Conservation (phyloP, 2,797 vertebrate species). For the Spinus olivaceus region DNA sequence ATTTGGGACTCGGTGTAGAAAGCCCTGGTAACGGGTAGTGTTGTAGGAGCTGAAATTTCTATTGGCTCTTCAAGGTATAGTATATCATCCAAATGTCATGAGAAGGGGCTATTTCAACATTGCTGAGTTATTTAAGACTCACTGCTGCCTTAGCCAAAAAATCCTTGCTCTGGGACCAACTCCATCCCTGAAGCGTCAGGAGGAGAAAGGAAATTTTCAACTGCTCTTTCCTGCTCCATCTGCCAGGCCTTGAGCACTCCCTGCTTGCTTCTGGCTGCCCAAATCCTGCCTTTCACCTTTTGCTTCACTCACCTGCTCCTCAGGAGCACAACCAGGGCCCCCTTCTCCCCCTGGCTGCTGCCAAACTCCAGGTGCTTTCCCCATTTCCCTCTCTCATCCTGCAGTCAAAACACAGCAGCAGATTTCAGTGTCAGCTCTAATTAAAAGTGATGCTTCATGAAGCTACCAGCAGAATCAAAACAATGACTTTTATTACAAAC, state of each 20-base stretch:
- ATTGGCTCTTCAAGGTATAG: neutral
- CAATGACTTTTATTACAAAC: neutral
- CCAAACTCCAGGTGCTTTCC: neutral
- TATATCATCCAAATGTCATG: constrained; percentile 40
- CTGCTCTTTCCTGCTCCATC: neutral
- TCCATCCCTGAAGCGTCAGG: neutral
- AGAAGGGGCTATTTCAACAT: constrained; percentile 22
- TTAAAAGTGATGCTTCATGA: neutral
- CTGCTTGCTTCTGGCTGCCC: neutral
- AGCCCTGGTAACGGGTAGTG: neutral
- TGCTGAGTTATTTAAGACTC: constrained; percentile 42
- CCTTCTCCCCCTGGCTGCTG: neutral
- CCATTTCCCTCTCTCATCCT: neutral
- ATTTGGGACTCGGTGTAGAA: neutral
- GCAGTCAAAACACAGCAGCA: neutral
- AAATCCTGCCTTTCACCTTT: neutral
- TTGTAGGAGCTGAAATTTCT: constrained; percentile 6
- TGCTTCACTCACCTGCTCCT: neutral
- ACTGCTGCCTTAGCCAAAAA: constrained; percentile 29
- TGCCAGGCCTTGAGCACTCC: neutral
- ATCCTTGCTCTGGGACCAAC: constrained; percentile 11
- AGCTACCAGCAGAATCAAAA: constrained; percentile 30
- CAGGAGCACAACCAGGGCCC: neutral
- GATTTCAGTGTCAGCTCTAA: neutral
- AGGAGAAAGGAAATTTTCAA: neutral